Base-by-base conservation (phyloP, 2,888 invertebrate genomes). In the Hydropsyche betteni region DNA sequence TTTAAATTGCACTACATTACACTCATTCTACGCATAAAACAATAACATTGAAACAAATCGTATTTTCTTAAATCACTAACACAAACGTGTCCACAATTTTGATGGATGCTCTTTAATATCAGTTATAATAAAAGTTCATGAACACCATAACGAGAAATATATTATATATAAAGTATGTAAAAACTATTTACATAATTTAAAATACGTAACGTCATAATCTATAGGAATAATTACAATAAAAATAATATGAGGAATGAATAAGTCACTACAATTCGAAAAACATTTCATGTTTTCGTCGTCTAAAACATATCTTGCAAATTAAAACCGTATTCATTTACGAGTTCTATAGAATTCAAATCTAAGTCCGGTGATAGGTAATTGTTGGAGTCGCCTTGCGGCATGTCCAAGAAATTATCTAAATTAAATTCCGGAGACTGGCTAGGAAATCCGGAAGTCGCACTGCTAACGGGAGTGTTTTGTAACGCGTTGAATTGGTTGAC, bases 341-440 rank as follows among this genome's bases (percentile, higher is more conserved):
- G 64, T 82, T 95, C 96, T 81, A 96, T 90, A 74, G 94, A 94
- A 85, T 92, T 94, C 81, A 95, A 89, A 44, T 44, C 44, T 79
- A 95, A 86, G 83, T 95, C 95, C 83, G 94, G 94, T 76, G 94
- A 93, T 81, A 93, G 91, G 84, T 94, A 92, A 82, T 90, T 91
- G 82, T 90, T 90, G 77, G 93, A 90, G 84, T 95, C 94, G 71
- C 90, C 89, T 80, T 92, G 88, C 75, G 92, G 91, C 84, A 95
- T 89, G 86, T 92, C 93, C 78, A 95, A 89, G 86, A 95, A 94
- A 16, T 64, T 64, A 88, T 95, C 95, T 81, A 95, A 90, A 84
- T 91, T 92, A 85, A 95, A 93, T 85, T 95, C 94, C 7, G 88
- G 83, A 78, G 88, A 84, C 75, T 87, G 86, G 78, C 86, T 87